Conservation (phyloP, 2,113 vertebrate species). For the Seriola rivoliana region DNA sequence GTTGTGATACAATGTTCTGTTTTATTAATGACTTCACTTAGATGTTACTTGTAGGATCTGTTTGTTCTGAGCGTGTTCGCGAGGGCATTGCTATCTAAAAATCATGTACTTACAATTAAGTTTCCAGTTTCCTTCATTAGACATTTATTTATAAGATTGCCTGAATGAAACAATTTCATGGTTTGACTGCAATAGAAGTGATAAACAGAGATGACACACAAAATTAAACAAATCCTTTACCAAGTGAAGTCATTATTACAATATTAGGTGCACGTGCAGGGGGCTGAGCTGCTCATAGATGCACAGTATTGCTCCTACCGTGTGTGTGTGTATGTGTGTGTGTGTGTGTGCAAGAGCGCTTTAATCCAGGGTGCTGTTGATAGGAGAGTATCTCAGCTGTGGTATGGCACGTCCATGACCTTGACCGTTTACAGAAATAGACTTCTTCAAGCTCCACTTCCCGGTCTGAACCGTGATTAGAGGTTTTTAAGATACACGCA, state of each 20-base stretch:
- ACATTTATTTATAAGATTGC: background rate
- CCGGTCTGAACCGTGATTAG: constrained; percentile 29
- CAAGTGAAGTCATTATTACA: background rate
- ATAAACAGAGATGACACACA: background rate
- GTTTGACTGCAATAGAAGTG: background rate
- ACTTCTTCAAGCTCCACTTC: constrained; percentile 64
- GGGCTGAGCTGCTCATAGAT: constrained; percentile 25
- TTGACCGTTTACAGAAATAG: constrained; percentile 61
- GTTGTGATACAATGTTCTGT: background rate
- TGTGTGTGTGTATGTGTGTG: background rate
- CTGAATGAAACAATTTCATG: background rate
- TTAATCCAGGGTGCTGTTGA: constrained; percentile 35
- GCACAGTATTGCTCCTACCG: background rate
- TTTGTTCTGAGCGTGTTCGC: no score
- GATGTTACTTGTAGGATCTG: background rate
- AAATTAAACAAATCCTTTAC: background rate
- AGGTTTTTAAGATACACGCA: constrained; percentile 37
- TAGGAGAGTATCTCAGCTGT: constrained; percentile 41
- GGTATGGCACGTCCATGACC: constrained; percentile 44
- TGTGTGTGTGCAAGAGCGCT: constrained; percentile 8
- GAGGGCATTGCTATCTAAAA: background rate
- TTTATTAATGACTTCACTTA: background rate
- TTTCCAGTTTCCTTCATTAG: background rate
- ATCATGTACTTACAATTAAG: background rate
- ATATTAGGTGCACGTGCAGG: background rate